Conservation (phyloP, 2,113 vertebrate genomes). For the Spea bombifrons region DNA sequence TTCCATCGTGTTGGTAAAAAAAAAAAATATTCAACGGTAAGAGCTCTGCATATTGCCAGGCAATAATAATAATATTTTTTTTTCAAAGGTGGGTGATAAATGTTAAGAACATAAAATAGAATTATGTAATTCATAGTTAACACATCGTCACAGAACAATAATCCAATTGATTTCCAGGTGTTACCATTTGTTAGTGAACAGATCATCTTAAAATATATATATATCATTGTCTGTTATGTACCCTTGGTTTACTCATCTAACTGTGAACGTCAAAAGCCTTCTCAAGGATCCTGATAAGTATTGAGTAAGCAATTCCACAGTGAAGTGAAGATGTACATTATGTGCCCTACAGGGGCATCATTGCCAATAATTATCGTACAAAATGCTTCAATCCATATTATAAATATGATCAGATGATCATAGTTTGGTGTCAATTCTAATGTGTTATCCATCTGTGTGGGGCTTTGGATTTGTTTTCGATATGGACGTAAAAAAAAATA, state of each 20-base stretch:
- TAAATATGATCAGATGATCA: neutral
- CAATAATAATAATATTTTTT: constrained; percentile 63
- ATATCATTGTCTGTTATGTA: constrained; percentile 16
- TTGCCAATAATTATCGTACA: constrained; percentile 1
- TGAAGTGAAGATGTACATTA: neutral
- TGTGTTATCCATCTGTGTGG: neutral
- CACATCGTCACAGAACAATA: neutral
- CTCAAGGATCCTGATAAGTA: constrained; percentile 6
- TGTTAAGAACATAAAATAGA: constrained; percentile 44
- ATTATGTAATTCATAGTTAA: neutral
- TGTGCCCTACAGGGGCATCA: neutral
- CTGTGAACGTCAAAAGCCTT: constrained; percentile 7
- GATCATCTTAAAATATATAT: constrained; percentile 6
- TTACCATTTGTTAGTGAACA: constrained; percentile 26
- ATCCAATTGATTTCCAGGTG: constrained; percentile 12
- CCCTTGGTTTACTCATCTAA: constrained; percentile 13
- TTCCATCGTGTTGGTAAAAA: constrained; percentile 56
- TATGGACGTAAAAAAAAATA: neutral
- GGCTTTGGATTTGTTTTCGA: constrained; percentile 5
- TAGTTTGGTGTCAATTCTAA: constrained; percentile 16
- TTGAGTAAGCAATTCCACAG: constrained; percentile 7
- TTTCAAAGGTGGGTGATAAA: constrained; percentile 59
- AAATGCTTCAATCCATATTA: neutral
- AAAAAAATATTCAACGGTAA: constrained; percentile 54
- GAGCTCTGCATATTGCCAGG: constrained; percentile 66